These are phyloP conservation scores for Elephas maximus DNA, from an alignment of 2,113 vertebrate genomes.

Conservation along the genomic window DNA sequence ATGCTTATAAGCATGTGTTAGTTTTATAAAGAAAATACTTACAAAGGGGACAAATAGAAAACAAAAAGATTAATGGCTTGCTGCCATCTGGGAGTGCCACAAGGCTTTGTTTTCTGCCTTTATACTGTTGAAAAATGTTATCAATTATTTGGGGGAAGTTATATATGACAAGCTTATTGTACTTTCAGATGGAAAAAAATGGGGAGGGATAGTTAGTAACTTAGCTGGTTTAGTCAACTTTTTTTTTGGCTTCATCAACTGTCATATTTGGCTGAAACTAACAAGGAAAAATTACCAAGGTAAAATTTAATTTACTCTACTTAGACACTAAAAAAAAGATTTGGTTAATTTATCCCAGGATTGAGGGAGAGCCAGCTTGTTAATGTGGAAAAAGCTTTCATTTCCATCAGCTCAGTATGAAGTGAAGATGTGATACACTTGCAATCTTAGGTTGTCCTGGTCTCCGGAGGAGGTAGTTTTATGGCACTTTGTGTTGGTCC, in stretches of 20 bases:
- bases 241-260: neutral
- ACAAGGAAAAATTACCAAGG: conserved; percentile 23
- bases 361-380: neutral
- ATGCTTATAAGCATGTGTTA: conserved; percentile 8
- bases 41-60: conserved; percentile 35
- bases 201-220: conserved; percentile 48
- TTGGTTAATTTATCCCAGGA: neutral
- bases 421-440: neutral
- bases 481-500: neutral
- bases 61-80: conserved; percentile 66
- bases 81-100: conserved; percentile 68
- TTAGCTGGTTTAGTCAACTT: conserved; percentile 47
- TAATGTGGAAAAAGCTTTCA: neutral
- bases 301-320: too few relatives aligned
- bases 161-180: conserved; percentile 73
- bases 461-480: neutral
- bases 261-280: conserved; percentile 29
- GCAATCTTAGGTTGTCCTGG: neutral
- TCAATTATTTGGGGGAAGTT: conserved; percentile 75
- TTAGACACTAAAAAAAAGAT: too few relatives aligned
- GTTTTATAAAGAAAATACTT: conserved; percentile 3
- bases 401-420: neutral
- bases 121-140: conserved; percentile 76
- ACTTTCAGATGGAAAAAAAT: conserved; percentile 49
- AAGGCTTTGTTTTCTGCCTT: conserved; percentile 66